Evolutionary conservation across 2,888 invertebrate genomes (phyloP), one percentile per base, ranked within the genome.

Genomic region (Tortricodes alternella): DNA sequence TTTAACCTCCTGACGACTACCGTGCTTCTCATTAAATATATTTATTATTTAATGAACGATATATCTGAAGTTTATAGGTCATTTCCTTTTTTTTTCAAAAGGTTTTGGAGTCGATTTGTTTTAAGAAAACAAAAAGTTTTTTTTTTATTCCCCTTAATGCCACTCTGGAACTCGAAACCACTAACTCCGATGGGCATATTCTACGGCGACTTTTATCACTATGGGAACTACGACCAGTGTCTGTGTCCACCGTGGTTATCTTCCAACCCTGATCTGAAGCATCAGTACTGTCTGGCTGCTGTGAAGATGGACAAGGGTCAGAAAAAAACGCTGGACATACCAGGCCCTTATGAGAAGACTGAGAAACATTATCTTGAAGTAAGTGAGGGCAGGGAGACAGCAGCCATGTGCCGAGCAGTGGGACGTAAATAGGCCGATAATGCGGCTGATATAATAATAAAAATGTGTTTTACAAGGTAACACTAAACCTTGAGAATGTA

Each of bases 161-260:
- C 62, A 80, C 80, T 76, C 2, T 78, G 78, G 76, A 78, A 80
- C 24, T 70, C 80, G 0, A 75, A 73, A 53, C 73, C 41, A 13
- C 35, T 76, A 16, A 61, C 65, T 3, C 79, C 80, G 3, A 51
- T 59, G 1, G 79, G 79, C 0, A 66, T 63, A 0, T 62, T 80
- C 2, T 74, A 71, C 32, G 80, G 78, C 0, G 66, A 64, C 0
- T 59, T 55, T 2, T 53, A 64, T 15, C 68, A 74, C 16, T 41
- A 74, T 0, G 80, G 80, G 0, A 76, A 69, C 58, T 80, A 69
- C 46, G 80, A 80, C 41, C 73, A 80, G 46, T 80, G 80, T 23
- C 46, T 80, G 8, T 60, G 64, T 1, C 65, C 70, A 0, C 72
- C 71, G 2, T 71, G 71, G 58, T 43, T 56, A 2, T 52, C 32